Conservation (phyloP, 2,113 vertebrate species). For the Callorhinus ursinus region DNA sequence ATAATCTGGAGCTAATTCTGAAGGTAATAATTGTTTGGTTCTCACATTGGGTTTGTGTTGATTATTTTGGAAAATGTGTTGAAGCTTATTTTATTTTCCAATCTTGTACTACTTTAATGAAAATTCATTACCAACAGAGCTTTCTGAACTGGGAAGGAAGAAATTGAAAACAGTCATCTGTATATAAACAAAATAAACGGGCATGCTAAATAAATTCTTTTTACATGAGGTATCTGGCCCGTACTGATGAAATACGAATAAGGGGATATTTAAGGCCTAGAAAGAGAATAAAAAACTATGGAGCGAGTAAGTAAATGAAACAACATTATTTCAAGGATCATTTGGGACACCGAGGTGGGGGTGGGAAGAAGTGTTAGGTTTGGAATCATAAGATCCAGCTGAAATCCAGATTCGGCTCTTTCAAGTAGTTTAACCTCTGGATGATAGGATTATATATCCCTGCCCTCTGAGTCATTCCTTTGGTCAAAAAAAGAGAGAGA, state of each 20-base stretch:
- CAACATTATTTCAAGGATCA: not conserved
- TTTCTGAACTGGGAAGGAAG: constrained; percentile 63
- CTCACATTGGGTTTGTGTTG: constrained; percentile 67
- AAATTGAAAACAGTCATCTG: constrained; percentile 44
- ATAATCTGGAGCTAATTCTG: constrained; percentile 38
- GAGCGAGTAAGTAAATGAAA: not conserved
- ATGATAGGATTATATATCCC: too few relatives aligned
- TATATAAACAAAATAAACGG: constrained; percentile 60
- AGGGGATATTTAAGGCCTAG: not conserved
- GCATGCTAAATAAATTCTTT: not conserved
- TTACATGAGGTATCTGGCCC: not conserved
- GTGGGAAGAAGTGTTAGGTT: not conserved
- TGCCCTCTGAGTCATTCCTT: not conserved
- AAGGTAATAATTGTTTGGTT: constrained; percentile 62
- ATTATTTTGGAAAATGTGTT: constrained; percentile 73
- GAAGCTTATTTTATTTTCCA: constrained; percentile 58
- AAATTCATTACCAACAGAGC: constrained; percentile 66
- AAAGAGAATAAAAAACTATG: not conserved
- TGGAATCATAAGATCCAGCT: not conserved
- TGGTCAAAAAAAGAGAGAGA: not conserved
- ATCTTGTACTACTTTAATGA: constrained; percentile 63
- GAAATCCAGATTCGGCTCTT: not conserved
- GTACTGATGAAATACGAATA: constrained; percentile 32
- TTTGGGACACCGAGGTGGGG: not conserved
- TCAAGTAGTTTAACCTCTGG: not conserved